Evolutionary conservation across 2,113 vertebrate species (phyloP).

Genomic region (Thymallus thymallus): DNA sequence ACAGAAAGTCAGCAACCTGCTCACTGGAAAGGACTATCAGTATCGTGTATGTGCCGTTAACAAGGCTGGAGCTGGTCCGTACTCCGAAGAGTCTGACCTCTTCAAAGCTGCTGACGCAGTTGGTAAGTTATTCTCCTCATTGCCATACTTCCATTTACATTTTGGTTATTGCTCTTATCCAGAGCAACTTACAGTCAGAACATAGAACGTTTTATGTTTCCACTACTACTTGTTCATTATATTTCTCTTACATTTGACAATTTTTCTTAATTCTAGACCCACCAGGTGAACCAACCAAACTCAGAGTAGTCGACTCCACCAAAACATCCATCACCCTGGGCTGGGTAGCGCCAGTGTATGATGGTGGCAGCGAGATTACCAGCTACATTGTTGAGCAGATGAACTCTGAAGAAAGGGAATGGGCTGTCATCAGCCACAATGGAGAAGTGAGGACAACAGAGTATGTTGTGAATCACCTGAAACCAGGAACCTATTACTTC

Average conservation of each 20-base stretch:
- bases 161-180: not conserved
- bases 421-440: slow-evolving; percentile 84
- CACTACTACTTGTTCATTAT: not conserved
- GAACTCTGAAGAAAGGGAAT: slow-evolving; percentile 87
- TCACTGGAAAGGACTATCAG: slow-evolving; percentile 89
- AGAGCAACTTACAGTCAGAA: not conserved
- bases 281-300: slow-evolving; percentile 90
- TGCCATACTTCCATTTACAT: not conserved
- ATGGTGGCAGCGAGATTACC: slow-evolving; percentile 91
- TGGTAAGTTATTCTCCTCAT: slow-evolving; percentile 72
- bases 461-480: slow-evolving; percentile 89
- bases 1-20: slow-evolving; percentile 88
- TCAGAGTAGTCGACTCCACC: slow-evolving; percentile 91
- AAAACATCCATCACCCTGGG: slow-evolving; percentile 93
- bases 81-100: slow-evolving; percentile 89
- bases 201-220: not conserved
- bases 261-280: slow-evolving; percentile 77
- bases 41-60: slow-evolving; percentile 93
- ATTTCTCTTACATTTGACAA: not conserved
- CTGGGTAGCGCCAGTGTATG: slow-evolving; percentile 93
- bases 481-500: slow-evolving; percentile 88
- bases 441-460: slow-evolving; percentile 92
- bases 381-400: slow-evolving; percentile 88
- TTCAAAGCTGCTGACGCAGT: slow-evolving; percentile 91
- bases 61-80: slow-evolving; percentile 91